Percentiles rank a stretch among this genome's conserved stretches.
Conservation (phyloP, 2,113 vertebrate genomes). For the Trogon surrucura region DNA sequence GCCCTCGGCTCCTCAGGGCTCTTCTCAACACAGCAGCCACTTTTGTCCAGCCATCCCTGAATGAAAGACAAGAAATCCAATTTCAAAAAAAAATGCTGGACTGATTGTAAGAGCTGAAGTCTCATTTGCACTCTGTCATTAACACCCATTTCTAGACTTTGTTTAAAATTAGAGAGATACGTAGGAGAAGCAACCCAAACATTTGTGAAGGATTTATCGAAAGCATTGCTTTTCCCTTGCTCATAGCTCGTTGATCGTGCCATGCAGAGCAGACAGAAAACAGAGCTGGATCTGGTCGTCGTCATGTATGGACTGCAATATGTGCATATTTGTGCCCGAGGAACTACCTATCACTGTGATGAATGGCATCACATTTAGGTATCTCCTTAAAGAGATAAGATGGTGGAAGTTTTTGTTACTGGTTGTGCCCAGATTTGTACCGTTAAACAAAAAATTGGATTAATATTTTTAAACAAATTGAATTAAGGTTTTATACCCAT, state of each 20-base stretch:
- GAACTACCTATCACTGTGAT: slow-evolving; percentile 16
- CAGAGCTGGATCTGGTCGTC: slow-evolving; percentile 42
- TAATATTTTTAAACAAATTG: slow-evolving; percentile 18
- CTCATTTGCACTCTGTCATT: neutral
- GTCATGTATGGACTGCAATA: neutral
- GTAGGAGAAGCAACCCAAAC: neutral
- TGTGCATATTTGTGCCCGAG: neutral
- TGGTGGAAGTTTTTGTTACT: neutral
- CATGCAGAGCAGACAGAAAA: neutral
- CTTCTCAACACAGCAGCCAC: neutral
- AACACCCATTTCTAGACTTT: neutral
- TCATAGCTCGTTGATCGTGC: neutral
- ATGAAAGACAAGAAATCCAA: neutral
- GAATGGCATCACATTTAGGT: neutral
- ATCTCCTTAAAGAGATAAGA: slow-evolving; percentile 12
- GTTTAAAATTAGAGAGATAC: neutral
- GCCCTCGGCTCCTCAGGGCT: neutral
- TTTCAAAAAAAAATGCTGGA: neutral
- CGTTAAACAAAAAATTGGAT: neutral
- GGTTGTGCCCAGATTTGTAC: neutral
- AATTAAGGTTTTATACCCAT: neutral
- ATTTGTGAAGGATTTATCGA: neutral
- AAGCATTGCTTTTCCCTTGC: neutral
- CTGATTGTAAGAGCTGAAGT: neutral
- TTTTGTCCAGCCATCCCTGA: neutral